A percentile compares a stretch with the other conserved stretches of the same genome.
Evolutionary conservation across 2,888 invertebrate species (phyloP).

Genomic region (Antheraea assamensis): DNA sequence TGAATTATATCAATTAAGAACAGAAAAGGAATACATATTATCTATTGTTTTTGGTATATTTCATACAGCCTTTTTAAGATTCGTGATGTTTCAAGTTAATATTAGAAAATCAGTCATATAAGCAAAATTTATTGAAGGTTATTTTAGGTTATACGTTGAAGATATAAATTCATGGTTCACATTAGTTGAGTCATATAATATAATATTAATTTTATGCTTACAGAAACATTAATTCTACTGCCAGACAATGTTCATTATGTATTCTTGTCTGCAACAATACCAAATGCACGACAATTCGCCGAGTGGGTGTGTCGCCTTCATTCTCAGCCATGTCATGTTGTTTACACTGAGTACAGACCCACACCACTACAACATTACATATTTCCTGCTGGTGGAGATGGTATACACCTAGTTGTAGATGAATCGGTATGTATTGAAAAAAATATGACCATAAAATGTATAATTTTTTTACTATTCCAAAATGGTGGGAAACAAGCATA

Average conservation of each 20-base stretch:
- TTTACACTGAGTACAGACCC: slow-evolving; percentile 98
- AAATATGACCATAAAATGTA: too few relatives aligned
- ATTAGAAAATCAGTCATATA: neutral
- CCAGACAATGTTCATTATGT: slow-evolving; percentile 99
- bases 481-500: too few relatives aligned
- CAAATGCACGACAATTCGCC: slow-evolving; percentile 97
- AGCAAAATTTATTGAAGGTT: neutral
- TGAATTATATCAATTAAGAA: neutral
- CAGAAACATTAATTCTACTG: slow-evolving; percentile 96
- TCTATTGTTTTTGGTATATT: neutral
- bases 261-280: slow-evolving; percentile 99
- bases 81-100: neutral
- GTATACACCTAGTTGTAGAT: slow-evolving; percentile 97
- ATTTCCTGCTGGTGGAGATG: slow-evolving; percentile 97
- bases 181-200: neutral
- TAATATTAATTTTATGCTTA: slow-evolving; percentile 16
- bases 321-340: slow-evolving; percentile 98
- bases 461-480: too few relatives aligned
- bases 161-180: neutral
- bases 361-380: slow-evolving; percentile 99
- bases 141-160: neutral
- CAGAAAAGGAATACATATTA: neutral
- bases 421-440: slow-evolving; percentile 87
- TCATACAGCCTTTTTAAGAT: neutral
- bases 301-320: slow-evolving; percentile 98